phyloP scores from a whole-genome alignment of 2,797 vertebrate genomes.

The Ctenopoma multispine region DNA sequence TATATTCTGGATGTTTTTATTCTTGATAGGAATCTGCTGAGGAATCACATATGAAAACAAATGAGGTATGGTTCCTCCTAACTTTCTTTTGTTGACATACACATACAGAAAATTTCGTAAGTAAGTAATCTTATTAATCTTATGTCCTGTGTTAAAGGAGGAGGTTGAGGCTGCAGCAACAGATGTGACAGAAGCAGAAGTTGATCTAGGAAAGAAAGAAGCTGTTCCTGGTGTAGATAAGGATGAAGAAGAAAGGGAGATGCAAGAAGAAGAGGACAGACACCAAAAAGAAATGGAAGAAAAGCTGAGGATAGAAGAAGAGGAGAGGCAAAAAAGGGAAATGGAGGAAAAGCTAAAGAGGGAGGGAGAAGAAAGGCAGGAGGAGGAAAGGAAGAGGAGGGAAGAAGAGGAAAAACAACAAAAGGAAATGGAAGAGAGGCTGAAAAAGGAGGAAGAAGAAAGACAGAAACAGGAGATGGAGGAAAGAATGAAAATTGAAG shows the following conservation, averaged over 20 bases:
- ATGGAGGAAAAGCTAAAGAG: constrained; percentile 45
- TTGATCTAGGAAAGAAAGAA: constrained; percentile 33
- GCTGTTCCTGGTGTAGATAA: constrained; percentile 37
- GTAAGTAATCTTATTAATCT: constrained; percentile 22
- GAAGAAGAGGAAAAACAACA: constrained; percentile 40
- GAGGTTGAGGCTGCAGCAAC: constrained; percentile 39
- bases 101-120: neutral
- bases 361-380: constrained; percentile 43
- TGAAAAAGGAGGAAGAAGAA: constrained; percentile 44
- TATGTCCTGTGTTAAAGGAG: constrained; percentile 65
- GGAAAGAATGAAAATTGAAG: constrained; percentile 26
- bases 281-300: constrained; percentile 53
- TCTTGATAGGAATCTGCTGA: constrained; percentile 58
- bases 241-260: constrained; percentile 54
- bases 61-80: constrained; percentile 46
- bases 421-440: constrained; percentile 52
- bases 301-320: constrained; percentile 45
- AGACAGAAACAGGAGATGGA: constrained; percentile 40
- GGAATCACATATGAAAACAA: constrained; percentile 30
- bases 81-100: neutral
- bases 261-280: constrained; percentile 55
- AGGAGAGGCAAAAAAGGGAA: constrained; percentile 45
- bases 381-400: constrained; percentile 38
- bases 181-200: constrained; percentile 32
- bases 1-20: neutral